Percentiles rank a stretch among this genome's conserved stretches.
Evolutionary conservation across 2,113 vertebrate species (phyloP).

Genomic region (Nothoprocta pentlandii): DNA sequence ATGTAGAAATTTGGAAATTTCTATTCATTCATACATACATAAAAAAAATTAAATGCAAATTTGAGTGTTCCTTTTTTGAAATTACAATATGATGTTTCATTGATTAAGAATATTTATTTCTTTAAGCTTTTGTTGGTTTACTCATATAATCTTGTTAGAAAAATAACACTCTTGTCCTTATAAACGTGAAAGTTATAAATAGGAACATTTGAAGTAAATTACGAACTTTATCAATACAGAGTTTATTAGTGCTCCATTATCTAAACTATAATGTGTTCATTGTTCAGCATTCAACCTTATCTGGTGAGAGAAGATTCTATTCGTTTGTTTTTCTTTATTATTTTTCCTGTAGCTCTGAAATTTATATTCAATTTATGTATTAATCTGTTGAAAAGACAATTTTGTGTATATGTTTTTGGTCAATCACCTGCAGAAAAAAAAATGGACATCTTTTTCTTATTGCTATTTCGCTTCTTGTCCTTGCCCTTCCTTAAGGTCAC

Average conservation of each 20-base stretch:
- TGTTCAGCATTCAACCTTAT: background rate
- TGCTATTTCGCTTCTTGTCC: slow-evolving; percentile 84
- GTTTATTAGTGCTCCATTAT: background rate
- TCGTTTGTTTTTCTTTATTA: background rate
- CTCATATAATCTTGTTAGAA: background rate
- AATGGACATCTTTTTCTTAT: slow-evolving; percentile 79
- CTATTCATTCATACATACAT: background rate
- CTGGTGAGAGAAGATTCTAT: slow-evolving; percentile 32
- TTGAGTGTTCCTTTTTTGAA: background rate
- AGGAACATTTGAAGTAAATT: background rate
- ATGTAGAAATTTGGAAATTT: background rate
- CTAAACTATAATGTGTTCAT: background rate
- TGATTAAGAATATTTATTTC: background rate
- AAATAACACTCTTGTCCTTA: background rate
- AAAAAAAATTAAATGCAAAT: background rate
- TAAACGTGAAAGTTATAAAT: background rate
- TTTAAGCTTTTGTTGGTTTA: background rate
- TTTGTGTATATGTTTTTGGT: slow-evolving; percentile 60
- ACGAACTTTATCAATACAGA: background rate
- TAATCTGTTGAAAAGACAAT: slow-evolving; percentile 35
- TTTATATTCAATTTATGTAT: background rate
- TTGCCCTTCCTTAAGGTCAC: slow-evolving; percentile 85
- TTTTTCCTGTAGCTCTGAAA: slow-evolving; percentile 33
- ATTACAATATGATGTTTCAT: background rate
- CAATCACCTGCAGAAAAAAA: slow-evolving; percentile 72